Base-by-base conservation (phyloP, 2,113 vertebrate genomes). In the Sinocyclocheilus rhinocerous region DNA sequence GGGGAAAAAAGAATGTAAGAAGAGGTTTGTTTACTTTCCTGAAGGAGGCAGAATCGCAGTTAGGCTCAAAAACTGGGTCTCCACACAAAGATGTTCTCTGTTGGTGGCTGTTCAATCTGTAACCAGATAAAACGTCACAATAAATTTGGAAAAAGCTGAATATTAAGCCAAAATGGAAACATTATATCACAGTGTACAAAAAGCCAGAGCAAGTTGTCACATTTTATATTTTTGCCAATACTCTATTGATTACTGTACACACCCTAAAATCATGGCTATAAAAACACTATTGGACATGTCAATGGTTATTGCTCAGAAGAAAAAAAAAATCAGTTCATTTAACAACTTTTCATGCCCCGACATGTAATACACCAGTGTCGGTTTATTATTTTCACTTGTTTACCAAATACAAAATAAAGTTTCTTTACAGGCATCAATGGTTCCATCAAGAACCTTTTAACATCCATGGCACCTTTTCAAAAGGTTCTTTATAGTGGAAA, bases 1-100 rank as follows among this genome's bases (percentile, higher is more conserved):
- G 45, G 39, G 22, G 24, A 48, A 65, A 73, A 26, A 36, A 8
- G 20, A 81, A 39, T 7, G 39, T 39, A 39, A 45, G 39, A 61
- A 24, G 63, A n/a, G 22, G 13, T 76, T 84, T 81, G 61, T 77
- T 88, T 76, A 75, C 42, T 77, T 82, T 81, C 48, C 24, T 33
- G 3, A 65, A 79, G 10, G 65, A 67, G 11, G 42, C 4, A 20
- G 13, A 36, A 26, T 73, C 33, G 20, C 65, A 55, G 33, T 42
- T 50, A 48, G 26, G 26, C 24, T n/a, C n/a, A 76, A 80, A 81
- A 77, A 77, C 26, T 22, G 55, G n/a, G 18, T 65, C 15, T 81
- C 13, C 57, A 63, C 36, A 42, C 13, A 48, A 65, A 80, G 36
- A 29, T 15, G 13, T 29, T 48, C n/a, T 2, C 7, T 48, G 11